Evolutionary conservation across 1,140 invertebrate species (phyloP).

Genomic region (Microplitis mediator): DNA sequence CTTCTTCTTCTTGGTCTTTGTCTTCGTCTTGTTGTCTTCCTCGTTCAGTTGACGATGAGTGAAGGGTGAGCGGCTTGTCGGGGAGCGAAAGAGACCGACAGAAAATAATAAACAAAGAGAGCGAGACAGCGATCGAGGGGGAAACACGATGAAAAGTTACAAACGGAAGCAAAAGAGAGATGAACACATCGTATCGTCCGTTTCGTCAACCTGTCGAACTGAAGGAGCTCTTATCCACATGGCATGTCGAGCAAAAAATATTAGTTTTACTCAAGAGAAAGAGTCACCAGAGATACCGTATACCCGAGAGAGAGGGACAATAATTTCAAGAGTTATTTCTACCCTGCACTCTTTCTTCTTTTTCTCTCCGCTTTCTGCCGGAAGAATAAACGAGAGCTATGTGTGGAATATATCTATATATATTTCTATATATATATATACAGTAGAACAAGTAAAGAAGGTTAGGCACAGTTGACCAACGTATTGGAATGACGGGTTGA

Average conservation of each 20-base stretch:
- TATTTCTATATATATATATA: neutral
- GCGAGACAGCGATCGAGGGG: neutral
- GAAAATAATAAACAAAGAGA: neutral
- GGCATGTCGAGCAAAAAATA: neutral
- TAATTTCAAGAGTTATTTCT: neutral
- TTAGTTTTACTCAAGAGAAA: neutral
- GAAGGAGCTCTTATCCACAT: conserved; percentile 19
- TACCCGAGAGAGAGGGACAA: neutral
- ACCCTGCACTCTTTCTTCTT: neutral
- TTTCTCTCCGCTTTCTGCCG: neutral
- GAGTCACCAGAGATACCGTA: no score
- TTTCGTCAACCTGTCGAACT: conserved; percentile 27
- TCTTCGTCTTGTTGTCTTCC: neutral
- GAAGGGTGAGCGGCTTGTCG: neutral
- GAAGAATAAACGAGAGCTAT: neutral
- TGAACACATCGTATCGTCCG: conserved; percentile 1
- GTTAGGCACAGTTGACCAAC: conserved; percentile 38
- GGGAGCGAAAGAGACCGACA: neutral
- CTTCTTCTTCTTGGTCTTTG: neutral
- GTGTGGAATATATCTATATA: neutral
- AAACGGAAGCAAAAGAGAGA: neutral
- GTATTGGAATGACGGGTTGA: conserved; percentile 30
- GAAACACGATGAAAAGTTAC: neutral
- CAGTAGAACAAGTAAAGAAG: neutral
- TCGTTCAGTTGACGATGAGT: neutral